These are phyloP conservation scores for Philantomba maxwellii DNA, from an alignment of 2,113 vertebrate species.

Conservation along the genomic window DNA sequence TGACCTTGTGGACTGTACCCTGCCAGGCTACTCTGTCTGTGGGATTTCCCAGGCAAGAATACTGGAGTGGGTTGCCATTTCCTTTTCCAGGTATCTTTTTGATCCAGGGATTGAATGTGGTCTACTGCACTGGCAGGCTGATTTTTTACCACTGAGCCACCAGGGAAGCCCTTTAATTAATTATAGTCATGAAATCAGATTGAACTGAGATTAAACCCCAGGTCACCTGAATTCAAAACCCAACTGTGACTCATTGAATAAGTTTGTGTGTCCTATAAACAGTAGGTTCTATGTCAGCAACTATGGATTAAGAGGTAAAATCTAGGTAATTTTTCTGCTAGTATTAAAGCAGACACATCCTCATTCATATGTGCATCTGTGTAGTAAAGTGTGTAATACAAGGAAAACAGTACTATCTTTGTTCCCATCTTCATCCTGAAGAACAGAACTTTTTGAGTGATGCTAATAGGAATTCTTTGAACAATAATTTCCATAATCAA, in stretches of 20 bases:
- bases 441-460: neutral
- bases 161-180: neutral
- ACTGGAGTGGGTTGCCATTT: neutral
- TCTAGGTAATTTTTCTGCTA: neutral
- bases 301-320: neutral
- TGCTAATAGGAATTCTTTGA: neutral
- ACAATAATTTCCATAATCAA: neutral
- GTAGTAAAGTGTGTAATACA: neutral
- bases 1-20: neutral
- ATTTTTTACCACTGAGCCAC: neutral
- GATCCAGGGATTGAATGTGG: neutral
- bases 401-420: neutral
- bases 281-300: neutral
- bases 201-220: neutral
- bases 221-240: neutral
- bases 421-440: neutral
- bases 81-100: neutral
- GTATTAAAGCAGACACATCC: neutral
- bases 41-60: neutral
- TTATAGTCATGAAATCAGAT: neutral
- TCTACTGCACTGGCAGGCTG: neutral
- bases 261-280: neutral
- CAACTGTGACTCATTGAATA: neutral
- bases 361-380: neutral
- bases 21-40: neutral